phyloP scores from a whole-genome alignment of 2,113 vertebrate species.

The Phocoena sinus region DNA sequence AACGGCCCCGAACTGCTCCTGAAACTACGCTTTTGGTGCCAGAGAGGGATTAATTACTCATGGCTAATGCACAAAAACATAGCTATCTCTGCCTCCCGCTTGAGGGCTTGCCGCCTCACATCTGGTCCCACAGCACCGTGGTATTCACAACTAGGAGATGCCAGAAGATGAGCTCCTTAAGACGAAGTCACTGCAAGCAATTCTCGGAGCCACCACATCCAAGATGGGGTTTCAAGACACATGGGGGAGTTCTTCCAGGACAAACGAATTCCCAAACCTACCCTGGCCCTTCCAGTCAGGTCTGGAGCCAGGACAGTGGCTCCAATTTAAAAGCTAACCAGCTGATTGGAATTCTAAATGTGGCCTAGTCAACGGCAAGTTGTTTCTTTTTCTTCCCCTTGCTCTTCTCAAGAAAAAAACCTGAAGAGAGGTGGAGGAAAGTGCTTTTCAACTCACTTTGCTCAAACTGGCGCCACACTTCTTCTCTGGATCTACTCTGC shows the following conservation, averaged over 20 bases:
- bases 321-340: slow-evolving; percentile 48
- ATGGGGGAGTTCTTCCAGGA: background rate
- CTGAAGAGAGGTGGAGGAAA: background rate
- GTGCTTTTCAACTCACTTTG: background rate
- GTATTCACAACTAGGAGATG: background rate
- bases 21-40: background rate
- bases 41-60: background rate
- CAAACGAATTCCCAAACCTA: background rate
- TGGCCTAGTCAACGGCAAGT: background rate
- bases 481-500: slow-evolving; percentile 21
- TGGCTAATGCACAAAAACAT: background rate
- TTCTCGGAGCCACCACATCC: background rate
- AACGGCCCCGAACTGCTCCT: background rate
- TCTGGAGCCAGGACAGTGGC: background rate
- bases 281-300: background rate
- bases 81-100: background rate
- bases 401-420: background rate
- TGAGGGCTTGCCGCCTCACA: background rate
- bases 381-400: background rate
- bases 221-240: background rate
- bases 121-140: background rate
- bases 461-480: background rate
- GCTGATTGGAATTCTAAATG: slow-evolving; percentile 34
- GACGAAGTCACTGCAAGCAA: slow-evolving; percentile 17
- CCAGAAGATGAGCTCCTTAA: background rate